Conservation (phyloP, 2,797 vertebrate species). For the Enteromius paludinosus region DNA sequence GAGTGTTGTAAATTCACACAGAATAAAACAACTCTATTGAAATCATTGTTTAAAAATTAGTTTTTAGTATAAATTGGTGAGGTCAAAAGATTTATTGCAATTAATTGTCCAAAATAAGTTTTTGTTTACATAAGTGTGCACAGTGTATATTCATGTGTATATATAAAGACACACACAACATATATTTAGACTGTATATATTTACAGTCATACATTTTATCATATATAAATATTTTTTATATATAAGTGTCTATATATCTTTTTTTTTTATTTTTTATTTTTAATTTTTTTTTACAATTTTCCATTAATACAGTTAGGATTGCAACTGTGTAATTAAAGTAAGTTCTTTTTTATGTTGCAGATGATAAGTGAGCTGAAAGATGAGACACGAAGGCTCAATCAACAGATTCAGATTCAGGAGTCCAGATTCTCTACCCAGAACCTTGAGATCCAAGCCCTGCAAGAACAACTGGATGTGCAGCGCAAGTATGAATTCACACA, state of each 20-base stretch:
- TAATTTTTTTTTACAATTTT: neutral
- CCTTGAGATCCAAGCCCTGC: constrained; percentile 76
- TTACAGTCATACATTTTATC: too few relatives aligned
- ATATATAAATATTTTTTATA: too few relatives aligned
- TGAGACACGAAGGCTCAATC: constrained; percentile 77
- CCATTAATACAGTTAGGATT: neutral
- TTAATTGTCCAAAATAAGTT: too few relatives aligned
- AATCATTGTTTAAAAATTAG: neutral
- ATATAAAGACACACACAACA: too few relatives aligned
- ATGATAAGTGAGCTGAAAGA: constrained; percentile 72
- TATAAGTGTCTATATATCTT: too few relatives aligned
- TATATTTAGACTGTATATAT: too few relatives aligned
- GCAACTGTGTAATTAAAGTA: neutral
- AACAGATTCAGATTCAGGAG: constrained; percentile 77
- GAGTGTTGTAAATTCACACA: neutral
- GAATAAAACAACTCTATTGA: neutral
- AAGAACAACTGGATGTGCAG: constrained; percentile 86
- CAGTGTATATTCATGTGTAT: too few relatives aligned
- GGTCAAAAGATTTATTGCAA: too few relatives aligned
- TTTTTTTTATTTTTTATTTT: too few relatives aligned
- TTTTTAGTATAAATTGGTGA: neutral
- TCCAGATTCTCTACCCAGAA: constrained; percentile 67
- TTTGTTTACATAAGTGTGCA: too few relatives aligned
- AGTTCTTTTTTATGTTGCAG: constrained; percentile 43
- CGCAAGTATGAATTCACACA: constrained; percentile 75